phyloP scores from a whole-genome alignment of 23 tunicate species.

The Styela plicata region DNA sequence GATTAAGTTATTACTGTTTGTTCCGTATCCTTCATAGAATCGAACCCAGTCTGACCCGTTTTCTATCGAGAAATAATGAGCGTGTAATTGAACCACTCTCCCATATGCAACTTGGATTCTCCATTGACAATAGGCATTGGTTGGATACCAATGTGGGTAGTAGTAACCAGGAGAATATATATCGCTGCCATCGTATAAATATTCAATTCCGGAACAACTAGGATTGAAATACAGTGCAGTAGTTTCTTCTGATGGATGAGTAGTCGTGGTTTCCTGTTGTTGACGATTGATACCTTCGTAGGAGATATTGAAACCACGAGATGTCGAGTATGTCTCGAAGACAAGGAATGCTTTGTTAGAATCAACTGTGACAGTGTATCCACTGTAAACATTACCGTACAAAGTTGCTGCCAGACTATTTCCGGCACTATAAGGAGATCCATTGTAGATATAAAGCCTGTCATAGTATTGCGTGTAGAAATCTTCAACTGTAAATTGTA shows the following conservation, averaged over 20 bases:
- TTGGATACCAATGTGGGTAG: neutral
- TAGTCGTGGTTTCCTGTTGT: neutral
- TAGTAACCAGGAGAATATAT: neutral
- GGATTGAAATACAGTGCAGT: neutral
- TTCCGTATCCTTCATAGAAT: neutral
- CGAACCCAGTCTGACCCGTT: neutral
- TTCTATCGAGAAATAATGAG: neutral
- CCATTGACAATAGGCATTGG: conserved; percentile 5
- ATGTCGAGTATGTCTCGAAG: neutral
- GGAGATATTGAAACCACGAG: neutral
- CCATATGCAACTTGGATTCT: neutral
- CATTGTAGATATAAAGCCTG: neutral
- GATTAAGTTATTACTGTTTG: neutral
- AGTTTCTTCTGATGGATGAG: neutral
- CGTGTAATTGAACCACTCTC: neutral
- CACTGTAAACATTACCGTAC: neutral
- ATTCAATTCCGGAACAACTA: neutral
- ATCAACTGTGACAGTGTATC: conserved; percentile 1
- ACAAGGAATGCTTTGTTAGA: conserved; percentile 15
- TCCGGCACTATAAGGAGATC: conserved; percentile 2
- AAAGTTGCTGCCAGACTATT: neutral
- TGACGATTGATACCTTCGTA: neutral
- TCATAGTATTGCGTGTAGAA: conserved; percentile 1
- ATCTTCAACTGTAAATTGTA: neutral
- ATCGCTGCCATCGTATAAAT: neutral